These are phyloP conservation scores for Rhorus exstirpatorius DNA, from an alignment of 2,888 invertebrate species.

Conservation along the genomic window DNA sequence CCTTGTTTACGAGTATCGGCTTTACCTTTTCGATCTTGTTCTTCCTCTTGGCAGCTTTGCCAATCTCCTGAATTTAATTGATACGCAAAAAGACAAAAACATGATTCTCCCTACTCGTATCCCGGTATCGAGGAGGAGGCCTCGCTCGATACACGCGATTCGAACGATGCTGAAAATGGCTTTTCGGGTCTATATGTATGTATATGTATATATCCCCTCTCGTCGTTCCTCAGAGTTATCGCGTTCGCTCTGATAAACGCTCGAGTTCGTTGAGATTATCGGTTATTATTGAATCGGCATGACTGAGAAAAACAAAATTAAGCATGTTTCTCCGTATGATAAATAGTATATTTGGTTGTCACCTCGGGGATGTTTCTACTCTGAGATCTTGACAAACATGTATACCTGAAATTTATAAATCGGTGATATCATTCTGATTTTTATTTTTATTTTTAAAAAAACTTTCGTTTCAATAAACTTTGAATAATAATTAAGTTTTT, in stretches of 20 bases:
- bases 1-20: constrained; percentile 92
- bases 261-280: constrained; percentile 16
- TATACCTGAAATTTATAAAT: constrained; percentile 80
- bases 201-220: background rate
- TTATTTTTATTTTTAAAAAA: background rate
- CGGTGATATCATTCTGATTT: constrained; percentile 50
- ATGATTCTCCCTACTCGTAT: constrained; percentile 67
- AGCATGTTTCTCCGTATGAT: background rate
- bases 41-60: constrained; percentile 89
- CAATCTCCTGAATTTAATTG: constrained; percentile 80
- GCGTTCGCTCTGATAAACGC: constrained; percentile 34
- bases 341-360: constrained; percentile 70
- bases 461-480: background rate
- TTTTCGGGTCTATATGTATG: constrained; percentile 5
- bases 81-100: constrained; percentile 67
- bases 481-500: constrained; percentile 11
- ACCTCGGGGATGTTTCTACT: constrained; percentile 77
- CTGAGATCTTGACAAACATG: constrained; percentile 78
- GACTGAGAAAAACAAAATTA: constrained; percentile 6
- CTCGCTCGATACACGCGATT: constrained; percentile 1
- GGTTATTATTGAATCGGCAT: background rate
- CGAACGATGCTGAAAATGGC: background rate
- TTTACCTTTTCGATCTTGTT: constrained; percentile 91
- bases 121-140: constrained; percentile 7
- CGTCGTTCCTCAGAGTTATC: background rate